phyloP scores from a whole-genome alignment of 2,113 vertebrate genomes.

The Nycticryphes semicollaris region DNA sequence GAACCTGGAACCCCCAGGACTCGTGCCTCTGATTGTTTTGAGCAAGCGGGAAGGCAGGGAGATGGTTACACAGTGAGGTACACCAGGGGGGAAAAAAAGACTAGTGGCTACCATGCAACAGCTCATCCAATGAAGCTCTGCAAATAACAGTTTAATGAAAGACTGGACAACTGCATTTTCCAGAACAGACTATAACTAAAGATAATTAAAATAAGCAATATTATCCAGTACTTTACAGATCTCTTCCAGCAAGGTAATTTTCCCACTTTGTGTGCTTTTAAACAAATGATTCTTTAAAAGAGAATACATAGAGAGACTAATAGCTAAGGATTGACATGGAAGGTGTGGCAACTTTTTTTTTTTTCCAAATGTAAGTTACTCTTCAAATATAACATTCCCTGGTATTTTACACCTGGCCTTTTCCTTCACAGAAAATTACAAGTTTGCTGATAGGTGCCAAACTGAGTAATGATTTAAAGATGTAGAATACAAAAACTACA shows the following conservation, averaged over 20 bases:
- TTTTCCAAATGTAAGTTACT: neutral
- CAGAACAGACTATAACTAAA: constrained; percentile 3
- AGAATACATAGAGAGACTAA: neutral
- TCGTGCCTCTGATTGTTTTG: neutral
- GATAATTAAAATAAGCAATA: neutral
- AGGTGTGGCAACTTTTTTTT: neutral
- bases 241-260: neutral
- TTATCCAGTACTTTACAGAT: neutral
- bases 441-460: neutral
- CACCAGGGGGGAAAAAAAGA: neutral
- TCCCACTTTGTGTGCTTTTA: neutral
- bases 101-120: neutral
- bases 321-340: neutral
- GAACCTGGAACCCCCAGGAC: constrained; percentile 1
- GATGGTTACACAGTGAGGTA: neutral
- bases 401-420: neutral
- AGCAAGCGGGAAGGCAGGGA: neutral
- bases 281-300: neutral
- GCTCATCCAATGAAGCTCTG: neutral
- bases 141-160: neutral
- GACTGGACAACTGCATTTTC: neutral
- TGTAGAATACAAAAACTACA: neutral
- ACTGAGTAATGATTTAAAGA: neutral
- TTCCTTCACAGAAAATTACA: neutral
- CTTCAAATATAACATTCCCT: neutral